These are phyloP conservation scores for Tetramorium simillimum DNA, from an alignment of 1,140 invertebrate genomes.

Conservation along the genomic window DNA sequence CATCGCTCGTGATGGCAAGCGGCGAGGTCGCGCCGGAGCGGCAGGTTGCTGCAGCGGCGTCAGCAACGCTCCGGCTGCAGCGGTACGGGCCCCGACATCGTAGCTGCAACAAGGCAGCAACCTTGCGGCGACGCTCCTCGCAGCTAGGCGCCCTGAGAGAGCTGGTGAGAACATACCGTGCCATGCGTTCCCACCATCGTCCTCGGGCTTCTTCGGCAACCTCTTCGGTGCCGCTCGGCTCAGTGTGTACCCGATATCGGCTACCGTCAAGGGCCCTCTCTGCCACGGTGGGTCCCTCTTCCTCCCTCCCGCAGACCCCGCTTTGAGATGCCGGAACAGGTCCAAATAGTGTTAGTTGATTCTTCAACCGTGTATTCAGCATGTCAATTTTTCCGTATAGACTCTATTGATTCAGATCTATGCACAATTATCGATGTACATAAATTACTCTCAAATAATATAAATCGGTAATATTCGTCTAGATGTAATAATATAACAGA, in stretches of 20 bases:
- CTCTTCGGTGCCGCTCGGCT: conserved; percentile 77
- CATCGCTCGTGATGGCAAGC: conserved; percentile 48
- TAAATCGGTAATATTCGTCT: not conserved
- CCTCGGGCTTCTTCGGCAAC: conserved; percentile 81
- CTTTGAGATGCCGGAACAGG: conserved; percentile 49
- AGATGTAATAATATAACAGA: not conserved
- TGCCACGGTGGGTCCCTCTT: conserved; percentile 35
- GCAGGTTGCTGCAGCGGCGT: conserved; percentile 74
- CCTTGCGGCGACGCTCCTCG: conserved; percentile 72
- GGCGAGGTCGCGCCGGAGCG: conserved; percentile 43
- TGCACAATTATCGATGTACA: not conserved
- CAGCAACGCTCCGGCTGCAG: conserved; percentile 48
- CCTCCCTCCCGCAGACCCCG: conserved; percentile 22
- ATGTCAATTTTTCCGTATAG: not conserved
- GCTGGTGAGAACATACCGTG: conserved; percentile 85
- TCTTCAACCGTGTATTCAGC: not conserved
- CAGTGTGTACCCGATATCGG: conserved; percentile 59
- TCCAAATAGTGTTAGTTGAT: conserved; percentile 41
- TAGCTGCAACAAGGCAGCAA: conserved; percentile 63
- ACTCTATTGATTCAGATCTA: not conserved
- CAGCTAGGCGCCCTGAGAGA: conserved; percentile 69
- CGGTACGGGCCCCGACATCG: conserved; percentile 55
- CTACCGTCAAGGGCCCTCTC: conserved; percentile 47
- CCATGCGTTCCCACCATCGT: conserved; percentile 85
- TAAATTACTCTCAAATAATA: not conserved